phyloP scores from a whole-genome alignment of 2,888 invertebrate genomes.

The Brenthis daphne region DNA sequence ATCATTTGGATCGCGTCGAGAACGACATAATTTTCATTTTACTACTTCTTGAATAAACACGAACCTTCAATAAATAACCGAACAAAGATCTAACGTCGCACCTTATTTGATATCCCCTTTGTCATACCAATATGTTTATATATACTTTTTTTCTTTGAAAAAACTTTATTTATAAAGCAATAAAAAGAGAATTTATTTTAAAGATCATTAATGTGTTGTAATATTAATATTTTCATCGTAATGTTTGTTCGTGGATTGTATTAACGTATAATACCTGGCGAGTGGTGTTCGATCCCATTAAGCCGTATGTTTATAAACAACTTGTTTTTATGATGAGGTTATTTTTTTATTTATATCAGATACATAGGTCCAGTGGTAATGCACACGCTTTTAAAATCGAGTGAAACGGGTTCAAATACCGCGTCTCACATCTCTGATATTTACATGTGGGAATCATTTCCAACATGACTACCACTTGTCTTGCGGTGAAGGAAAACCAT shows the following conservation, averaged over 20 bases:
- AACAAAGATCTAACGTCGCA: slow-evolving; percentile 74
- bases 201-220: slow-evolving; percentile 53
- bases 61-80: slow-evolving; percentile 69
- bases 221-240: slow-evolving; percentile 38
- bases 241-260: slow-evolving; percentile 14
- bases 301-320: too few species aligned
- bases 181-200: slow-evolving; percentile 53
- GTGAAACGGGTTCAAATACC: too few species aligned
- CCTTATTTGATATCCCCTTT: slow-evolving; percentile 72
- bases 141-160: slow-evolving; percentile 41
- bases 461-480: too few species aligned
- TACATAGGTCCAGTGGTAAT: too few species aligned
- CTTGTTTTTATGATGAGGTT: too few species aligned
- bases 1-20: slow-evolving; percentile 39
- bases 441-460: too few species aligned
- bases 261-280: not conserved
- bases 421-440: too few species aligned
- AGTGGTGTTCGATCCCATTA: not conserved
- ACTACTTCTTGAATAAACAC: slow-evolving; percentile 72
- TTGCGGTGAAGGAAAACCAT: too few species aligned
- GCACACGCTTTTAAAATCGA: too few species aligned
- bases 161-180: slow-evolving; percentile 53
- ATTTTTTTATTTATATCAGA: too few species aligned
- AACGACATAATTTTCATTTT: slow-evolving; percentile 76
- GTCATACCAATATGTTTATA: slow-evolving; percentile 51